These are phyloP conservation scores for Diarsia dahlii DNA, from an alignment of 2,888 invertebrate genomes.

Conservation along the genomic window DNA sequence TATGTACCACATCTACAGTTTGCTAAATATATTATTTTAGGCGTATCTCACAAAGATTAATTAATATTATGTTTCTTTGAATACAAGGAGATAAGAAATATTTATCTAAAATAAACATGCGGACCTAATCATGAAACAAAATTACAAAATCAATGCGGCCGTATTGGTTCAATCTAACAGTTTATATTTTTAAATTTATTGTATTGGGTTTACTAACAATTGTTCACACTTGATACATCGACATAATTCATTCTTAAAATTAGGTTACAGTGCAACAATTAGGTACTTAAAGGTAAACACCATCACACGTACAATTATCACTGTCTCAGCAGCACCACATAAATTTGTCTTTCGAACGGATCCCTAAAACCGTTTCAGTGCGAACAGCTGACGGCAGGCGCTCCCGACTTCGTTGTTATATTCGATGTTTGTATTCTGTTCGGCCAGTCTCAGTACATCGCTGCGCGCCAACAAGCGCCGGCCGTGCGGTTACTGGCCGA, in stretches of 20 bases:
- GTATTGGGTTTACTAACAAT: too few species aligned
- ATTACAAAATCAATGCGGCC: background rate
- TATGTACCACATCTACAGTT: background rate
- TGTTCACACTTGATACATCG: too few species aligned
- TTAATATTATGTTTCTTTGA: background rate
- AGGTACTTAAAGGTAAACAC: too few species aligned
- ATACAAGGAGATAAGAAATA: slow-evolving; percentile 1
- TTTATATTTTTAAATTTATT: background rate
- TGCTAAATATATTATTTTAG: slow-evolving; percentile 20
- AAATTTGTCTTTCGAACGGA: slow-evolving; percentile 40
- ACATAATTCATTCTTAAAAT: too few species aligned
- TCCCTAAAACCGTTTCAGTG: slow-evolving; percentile 67
- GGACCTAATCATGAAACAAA: background rate
- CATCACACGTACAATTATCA: too few species aligned
- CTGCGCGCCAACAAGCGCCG: slow-evolving; percentile 81
- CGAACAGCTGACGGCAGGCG: slow-evolving; percentile 74
- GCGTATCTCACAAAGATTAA: background rate
- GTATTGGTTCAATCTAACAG: background rate
- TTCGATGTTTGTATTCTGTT: slow-evolving; percentile 57
- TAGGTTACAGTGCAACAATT: too few species aligned
- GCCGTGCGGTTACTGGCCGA: slow-evolving; percentile 74
- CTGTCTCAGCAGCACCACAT: background rate
- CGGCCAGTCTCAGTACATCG: slow-evolving; percentile 78
- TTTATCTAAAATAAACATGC: background rate
- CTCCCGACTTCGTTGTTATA: slow-evolving; percentile 59